Conservation (phyloP, 2,113 vertebrate genomes). For the Pseudonaja textilis region DNA sequence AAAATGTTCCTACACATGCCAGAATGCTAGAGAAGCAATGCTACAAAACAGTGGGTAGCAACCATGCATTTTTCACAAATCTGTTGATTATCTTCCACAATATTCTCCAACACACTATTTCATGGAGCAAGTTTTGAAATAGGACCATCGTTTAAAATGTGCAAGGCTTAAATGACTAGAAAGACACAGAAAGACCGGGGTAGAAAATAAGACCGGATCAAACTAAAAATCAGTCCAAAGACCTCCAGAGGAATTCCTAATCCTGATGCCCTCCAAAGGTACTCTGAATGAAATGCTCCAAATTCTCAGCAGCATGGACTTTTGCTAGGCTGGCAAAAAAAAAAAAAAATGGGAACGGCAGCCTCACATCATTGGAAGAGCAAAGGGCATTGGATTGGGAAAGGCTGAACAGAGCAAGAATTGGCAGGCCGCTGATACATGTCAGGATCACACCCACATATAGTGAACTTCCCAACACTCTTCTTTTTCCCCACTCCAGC, state of each 20-base stretch:
- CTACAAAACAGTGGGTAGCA: slow-evolving; percentile 14
- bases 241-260: background rate
- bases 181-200: background rate
- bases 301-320: background rate
- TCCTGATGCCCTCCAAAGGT: background rate
- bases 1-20: slow-evolving; percentile 13
- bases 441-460: background rate
- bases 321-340: background rate
- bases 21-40: slow-evolving; percentile 22
- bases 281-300: background rate
- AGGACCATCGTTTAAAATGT: background rate
- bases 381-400: background rate
- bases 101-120: background rate
- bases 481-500: background rate
- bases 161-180: background rate
- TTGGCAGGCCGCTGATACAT: background rate
- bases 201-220: background rate
- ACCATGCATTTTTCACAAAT: background rate
- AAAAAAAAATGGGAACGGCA: background rate
- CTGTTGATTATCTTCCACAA: background rate
- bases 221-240: background rate
- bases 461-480: background rate
- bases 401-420: background rate
- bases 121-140: background rate
- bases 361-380: background rate